A percentile compares a stretch with the other conserved stretches of the same genome.
phyloP scores from a whole-genome alignment of 30 jellyfish, hydroid and myxozoan genomes.

The Calvadosia cruxmelitensis region DNA sequence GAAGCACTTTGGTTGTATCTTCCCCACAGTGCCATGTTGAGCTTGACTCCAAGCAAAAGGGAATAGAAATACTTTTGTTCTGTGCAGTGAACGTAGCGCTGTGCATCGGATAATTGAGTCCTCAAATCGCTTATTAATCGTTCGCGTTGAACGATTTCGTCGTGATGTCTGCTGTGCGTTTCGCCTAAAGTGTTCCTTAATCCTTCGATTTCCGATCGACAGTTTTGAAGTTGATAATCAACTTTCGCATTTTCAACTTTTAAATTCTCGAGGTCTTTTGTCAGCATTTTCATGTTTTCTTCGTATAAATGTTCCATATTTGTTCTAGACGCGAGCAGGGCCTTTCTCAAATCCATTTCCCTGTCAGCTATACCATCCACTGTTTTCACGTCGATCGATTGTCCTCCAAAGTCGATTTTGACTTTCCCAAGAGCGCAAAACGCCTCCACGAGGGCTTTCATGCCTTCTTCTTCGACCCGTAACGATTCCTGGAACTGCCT shows the following conservation, averaged over 20 bases:
- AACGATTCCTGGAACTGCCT: slow-evolving; percentile 20
- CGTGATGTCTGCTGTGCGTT: slow-evolving; percentile 24
- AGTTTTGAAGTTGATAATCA: slow-evolving; percentile 42
- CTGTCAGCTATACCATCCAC: slow-evolving; percentile 51
- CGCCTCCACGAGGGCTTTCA: slow-evolving; percentile 29
- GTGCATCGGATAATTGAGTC: slow-evolving; percentile 19
- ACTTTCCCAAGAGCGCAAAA: slow-evolving; percentile 49
- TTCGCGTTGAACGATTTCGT: slow-evolving; percentile 39
- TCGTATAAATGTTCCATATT: slow-evolving; percentile 42
- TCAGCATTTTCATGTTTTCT: slow-evolving; percentile 31
- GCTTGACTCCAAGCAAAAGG: slow-evolving; percentile 60
- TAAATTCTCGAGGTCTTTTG: slow-evolving; percentile 42
- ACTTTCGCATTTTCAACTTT: slow-evolving; percentile 22
- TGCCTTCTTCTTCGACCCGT: slow-evolving; percentile 24
- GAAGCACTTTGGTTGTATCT: slow-evolving; percentile 13
- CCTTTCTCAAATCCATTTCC: slow-evolving; percentile 42
- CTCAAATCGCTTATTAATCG: slow-evolving; percentile 25
- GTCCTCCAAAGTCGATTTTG: slow-evolving; percentile 37
- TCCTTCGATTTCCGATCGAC: slow-evolving; percentile 21
- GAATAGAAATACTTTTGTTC: slow-evolving; percentile 76
- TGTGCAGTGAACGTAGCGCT: slow-evolving; percentile 13
- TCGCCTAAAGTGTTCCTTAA: slow-evolving; percentile 29
- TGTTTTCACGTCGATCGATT: slow-evolving; percentile 34
- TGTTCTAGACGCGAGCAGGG: slow-evolving; percentile 29
- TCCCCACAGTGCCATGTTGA: slow-evolving; percentile 77